Base-by-base conservation (phyloP, 2,113 vertebrate genomes). In the Eudyptes chrysolophus region DNA sequence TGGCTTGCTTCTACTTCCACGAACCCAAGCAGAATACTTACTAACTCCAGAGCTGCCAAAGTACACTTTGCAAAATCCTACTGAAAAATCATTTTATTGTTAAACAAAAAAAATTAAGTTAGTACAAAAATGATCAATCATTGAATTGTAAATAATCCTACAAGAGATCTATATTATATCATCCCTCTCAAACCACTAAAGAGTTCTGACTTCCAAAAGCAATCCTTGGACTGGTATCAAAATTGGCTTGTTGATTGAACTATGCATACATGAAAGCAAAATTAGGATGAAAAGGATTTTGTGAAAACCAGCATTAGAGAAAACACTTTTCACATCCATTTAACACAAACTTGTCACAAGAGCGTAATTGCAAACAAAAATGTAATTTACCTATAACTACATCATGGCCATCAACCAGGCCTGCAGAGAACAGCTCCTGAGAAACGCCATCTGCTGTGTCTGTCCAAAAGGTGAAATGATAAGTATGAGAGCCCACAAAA, bases 361-460 rank as follows among this genome's bases (percentile, higher is more conserved):
- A 97, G 91, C 10, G 14, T 97, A 80, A 97, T 77, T 94, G 88
- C 86, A 98, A 97, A 97, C 75, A 90, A 98, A 98, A 98, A 97
- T 94, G 89, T 97, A 97, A 98, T 98, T 99, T 99, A 99, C 99
- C 99, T 97, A 99, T 98, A 97, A 99, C 98, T 97, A 99, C 99
- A 98, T 99, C 99, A 44, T 98, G 99, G 75, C 99, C 99, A 83
- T 99, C 99, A 98, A 99, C 99, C 87, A 99, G 98, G 96, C 99
- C 99, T 82, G 99, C 99, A 60, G 99, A 99, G 98, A 99, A 99
- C 95, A 99, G 98, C 97, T 99, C 99, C 98, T 99, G 99, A 98
- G 99, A 99, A 97, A 99, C 99, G 14, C 99, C 99, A 92, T 99
- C 99, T 96, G 99, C 99, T 25, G 99, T 99, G 97, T 99, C 99